Percentiles rank a stretch among this genome's conserved stretches.
Evolutionary conservation across 2,113 vertebrate species (phyloP).

Genomic region (Fregata magnificens): DNA sequence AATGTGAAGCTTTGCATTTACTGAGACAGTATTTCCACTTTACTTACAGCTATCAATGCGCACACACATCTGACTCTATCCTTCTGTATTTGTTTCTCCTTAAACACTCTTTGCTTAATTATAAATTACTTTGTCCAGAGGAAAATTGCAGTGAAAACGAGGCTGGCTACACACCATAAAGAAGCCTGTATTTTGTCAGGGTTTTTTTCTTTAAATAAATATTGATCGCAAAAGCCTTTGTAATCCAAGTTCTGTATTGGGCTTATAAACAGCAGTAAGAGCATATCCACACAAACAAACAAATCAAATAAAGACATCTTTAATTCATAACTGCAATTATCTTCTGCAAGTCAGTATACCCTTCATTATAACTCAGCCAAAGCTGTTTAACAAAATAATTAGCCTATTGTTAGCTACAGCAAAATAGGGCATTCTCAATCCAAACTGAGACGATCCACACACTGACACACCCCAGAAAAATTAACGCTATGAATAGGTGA

Average conservation of each 20-base stretch:
- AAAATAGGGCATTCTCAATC: not conserved
- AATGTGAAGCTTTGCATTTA: not conserved
- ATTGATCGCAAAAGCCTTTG: not conserved
- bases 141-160: not conserved
- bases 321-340: slow-evolving; percentile 40
- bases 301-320: slow-evolving; percentile 12
- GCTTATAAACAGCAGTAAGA: not conserved
- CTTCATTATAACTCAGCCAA: not conserved
- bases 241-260: not conserved
- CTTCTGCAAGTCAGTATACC: not conserved
- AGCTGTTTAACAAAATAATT: slow-evolving; percentile 43
- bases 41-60: not conserved
- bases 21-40: not conserved
- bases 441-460: not conserved
- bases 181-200: not conserved
- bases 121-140: not conserved
- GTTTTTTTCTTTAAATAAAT: slow-evolving; percentile 6
- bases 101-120: slow-evolving; percentile 42
- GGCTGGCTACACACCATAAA: not conserved
- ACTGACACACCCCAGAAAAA: not conserved
- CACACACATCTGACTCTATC: not conserved
- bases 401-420: not conserved
- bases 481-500: not conserved
- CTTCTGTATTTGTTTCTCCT: not conserved
- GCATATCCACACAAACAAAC: not conserved